These are phyloP conservation scores for Macrophya alboannulata DNA, from an alignment of 2,888 invertebrate species.

Conservation along the genomic window DNA sequence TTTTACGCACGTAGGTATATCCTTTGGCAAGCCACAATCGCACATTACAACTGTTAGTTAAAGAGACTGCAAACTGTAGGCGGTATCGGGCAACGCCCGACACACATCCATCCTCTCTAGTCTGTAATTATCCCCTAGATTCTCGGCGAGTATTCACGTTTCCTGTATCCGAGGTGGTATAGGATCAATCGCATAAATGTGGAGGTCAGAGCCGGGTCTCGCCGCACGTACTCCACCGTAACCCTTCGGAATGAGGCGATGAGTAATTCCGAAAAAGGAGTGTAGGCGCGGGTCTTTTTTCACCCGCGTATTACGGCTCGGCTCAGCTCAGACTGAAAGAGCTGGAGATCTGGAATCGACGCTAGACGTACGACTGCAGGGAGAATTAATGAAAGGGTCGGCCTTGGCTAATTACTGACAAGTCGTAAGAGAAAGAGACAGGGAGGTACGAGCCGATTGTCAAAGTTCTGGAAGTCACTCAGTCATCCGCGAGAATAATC, in stretches of 20 bases:
- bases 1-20: neutral
- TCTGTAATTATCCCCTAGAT: slow-evolving; percentile 74
- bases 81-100: slow-evolving; percentile 68
- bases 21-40: neutral
- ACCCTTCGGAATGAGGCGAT: neutral
- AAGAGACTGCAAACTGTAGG: slow-evolving; percentile 38
- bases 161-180: slow-evolving; percentile 32
- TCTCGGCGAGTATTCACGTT: slow-evolving; percentile 12
- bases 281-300: neutral
- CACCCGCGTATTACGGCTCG: neutral
- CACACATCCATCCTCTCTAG: slow-evolving; percentile 74
- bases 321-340: neutral
- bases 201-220: neutral
- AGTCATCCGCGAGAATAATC: slow-evolving; percentile 19
- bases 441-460: slow-evolving; percentile 26
- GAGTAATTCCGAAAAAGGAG: slow-evolving; percentile 18
- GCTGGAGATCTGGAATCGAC: slow-evolving; percentile 11
- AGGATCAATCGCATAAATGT: slow-evolving; percentile 28
- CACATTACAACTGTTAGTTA: neutral
- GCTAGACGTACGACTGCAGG: neutral
- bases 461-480: slow-evolving; percentile 44
- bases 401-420: slow-evolving; percentile 38
- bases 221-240: neutral
- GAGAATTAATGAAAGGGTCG: slow-evolving; percentile 35
- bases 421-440: slow-evolving; percentile 4